These are phyloP conservation scores for Zophobas morio DNA, from an alignment of 1,140 invertebrate species.

Conservation along the genomic window DNA sequence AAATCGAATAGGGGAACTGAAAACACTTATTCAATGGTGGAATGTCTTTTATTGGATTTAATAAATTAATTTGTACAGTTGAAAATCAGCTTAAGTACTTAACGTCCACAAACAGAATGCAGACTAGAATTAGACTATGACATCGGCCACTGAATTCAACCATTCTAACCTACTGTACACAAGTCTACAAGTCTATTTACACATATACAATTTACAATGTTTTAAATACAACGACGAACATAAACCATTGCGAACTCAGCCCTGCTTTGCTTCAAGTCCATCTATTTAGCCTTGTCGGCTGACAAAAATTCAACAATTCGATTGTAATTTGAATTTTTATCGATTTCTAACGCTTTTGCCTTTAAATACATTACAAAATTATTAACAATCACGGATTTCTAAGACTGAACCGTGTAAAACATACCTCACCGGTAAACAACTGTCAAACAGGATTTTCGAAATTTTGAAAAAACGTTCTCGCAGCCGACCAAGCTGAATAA, in stretches of 20 bases:
- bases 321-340: too few relatives aligned
- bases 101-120: constrained; percentile 41
- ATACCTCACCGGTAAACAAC: too few relatives aligned
- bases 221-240: constrained; percentile 45
- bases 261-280: neutral
- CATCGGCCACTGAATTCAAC: constrained; percentile 45
- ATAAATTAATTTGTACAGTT: constrained; percentile 54
- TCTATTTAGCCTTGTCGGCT: neutral
- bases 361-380: too few relatives aligned
- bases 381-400: too few relatives aligned
- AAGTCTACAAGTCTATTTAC: constrained; percentile 45
- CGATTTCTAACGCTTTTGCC: too few relatives aligned
- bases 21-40: constrained; percentile 32
- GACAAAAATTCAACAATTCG: too few relatives aligned
- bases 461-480: too few relatives aligned
- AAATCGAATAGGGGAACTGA: neutral
- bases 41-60: constrained; percentile 54
- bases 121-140: constrained; percentile 51
- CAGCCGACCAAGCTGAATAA: too few relatives aligned
- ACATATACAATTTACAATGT: constrained; percentile 47
- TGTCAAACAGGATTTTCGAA: too few relatives aligned
- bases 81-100: constrained; percentile 50
- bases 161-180: constrained; percentile 47
- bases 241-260: constrained; percentile 39
- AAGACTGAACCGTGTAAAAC: too few relatives aligned